Evolutionary conservation across 2,113 vertebrate genomes (phyloP), one percentile per base, ranked within the genome.

Genomic region (Actinemys pallida): DNA sequence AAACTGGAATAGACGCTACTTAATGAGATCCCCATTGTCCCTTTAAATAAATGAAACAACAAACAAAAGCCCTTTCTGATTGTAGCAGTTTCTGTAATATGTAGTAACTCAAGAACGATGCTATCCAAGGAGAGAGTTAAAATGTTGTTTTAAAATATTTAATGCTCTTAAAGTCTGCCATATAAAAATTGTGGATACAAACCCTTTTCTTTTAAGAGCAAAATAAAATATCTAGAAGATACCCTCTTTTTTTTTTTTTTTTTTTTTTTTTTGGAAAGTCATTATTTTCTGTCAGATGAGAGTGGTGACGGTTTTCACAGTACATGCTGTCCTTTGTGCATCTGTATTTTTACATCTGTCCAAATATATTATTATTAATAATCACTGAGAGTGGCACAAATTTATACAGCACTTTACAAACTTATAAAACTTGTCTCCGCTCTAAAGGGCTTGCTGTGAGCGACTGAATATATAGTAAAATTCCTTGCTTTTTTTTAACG

Each of bases 201-300:
- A 22, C 8, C 20, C 20, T 54, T 54, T 54, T 20, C 85, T 9
- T 92, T 91, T 84, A 87, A 93, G 88, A 49, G 62, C 76, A 17
- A 93, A 90, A 93, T 83, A 92, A 95, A 96, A 95, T 90, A 94
- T 0, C 42, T 78, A 3, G 69, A 13, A 94, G 22, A 47, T 6
- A 11, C 86, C 35, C 92, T 90, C 2, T 0, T 42, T 72, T n/a
- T 39, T 69, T 17, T n/a, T n/a, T n/a, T n/a, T n/a, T 45, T 45
- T 45, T 39, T 39, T 4, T 42, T 45, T 45, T 45, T 45, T 45
- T 45, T 45, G 45, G 62, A 76, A 76, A 72, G 90, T 88, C 94
- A 6, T 72, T 75, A 22, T 45, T 91, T 50, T 25, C 84, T 78
- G 88, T 31, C 24, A 24, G 62, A 22, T 59, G n/a, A 1, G 57